Conservation (phyloP, 1,140 invertebrate genomes). For the Panulirus ornatus region DNA sequence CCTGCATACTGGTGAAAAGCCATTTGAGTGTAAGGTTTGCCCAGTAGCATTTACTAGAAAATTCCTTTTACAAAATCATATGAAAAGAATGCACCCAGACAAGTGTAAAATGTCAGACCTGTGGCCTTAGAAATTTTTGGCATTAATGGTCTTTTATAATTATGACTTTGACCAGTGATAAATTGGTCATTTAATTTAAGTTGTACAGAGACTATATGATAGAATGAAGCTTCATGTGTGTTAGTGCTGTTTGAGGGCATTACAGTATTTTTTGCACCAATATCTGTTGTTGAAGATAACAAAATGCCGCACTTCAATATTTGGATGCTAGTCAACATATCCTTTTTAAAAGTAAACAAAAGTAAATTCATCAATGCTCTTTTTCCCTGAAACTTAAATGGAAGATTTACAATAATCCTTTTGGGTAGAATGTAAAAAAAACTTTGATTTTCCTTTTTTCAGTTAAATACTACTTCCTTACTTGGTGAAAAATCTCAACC, state of each 20-base stretch:
- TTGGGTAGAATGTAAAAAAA: no score
- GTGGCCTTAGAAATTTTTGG: conserved; percentile 64
- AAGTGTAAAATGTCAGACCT: conserved; percentile 71
- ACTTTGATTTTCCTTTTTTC: no score
- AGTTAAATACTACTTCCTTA: no score
- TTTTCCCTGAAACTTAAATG: background rate
- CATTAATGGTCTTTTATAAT: conserved; percentile 30
- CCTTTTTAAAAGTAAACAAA: conserved; percentile 21
- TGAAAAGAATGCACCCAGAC: conserved; percentile 72
- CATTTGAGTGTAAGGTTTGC: conserved; percentile 73
- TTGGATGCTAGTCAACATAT: conserved; percentile 42
- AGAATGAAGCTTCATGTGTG: background rate
- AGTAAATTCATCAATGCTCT: conserved; percentile 15
- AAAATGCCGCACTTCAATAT: background rate
- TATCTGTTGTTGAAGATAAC: no score
- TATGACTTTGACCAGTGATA: conserved; percentile 17
- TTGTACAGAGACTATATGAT: background rate
- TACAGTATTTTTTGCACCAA: background rate
- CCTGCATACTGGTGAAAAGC: conserved; percentile 75
- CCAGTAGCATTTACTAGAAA: conserved; percentile 72
- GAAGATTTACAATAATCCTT: no score
- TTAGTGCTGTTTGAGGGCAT: conserved; percentile 13
- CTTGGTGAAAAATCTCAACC: background rate
- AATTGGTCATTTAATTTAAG: conserved; percentile 22
- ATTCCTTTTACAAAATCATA: conserved; percentile 74